Conservation (phyloP, 2,797 vertebrate genomes). For the Coilia nasus region DNA sequence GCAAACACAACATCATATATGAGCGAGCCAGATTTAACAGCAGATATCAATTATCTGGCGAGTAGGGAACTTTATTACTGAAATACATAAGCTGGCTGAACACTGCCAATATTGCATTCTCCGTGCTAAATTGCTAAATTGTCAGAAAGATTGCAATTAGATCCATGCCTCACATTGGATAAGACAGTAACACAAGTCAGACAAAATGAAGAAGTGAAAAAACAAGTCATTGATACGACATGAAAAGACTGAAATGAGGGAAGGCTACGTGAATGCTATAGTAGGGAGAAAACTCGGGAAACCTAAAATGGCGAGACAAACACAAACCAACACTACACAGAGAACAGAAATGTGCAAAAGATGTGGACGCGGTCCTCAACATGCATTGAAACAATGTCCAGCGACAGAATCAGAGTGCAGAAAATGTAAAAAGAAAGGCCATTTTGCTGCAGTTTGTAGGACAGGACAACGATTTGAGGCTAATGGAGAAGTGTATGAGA, state of each 20-base stretch:
- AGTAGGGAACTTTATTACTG: background rate
- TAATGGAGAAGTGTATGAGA: background rate
- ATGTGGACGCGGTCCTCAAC: background rate
- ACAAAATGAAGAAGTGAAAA: conserved; percentile 30
- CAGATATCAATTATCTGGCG: background rate
- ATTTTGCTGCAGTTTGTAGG: background rate
- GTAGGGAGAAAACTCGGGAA: no score
- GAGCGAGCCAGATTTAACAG: background rate
- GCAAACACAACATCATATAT: background rate
- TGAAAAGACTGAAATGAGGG: no score
- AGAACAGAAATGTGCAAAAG: background rate
- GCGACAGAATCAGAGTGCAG: no score
- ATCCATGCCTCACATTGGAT: no score
- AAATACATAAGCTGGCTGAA: background rate
- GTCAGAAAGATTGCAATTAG: no score
- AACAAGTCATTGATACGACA: conserved; percentile 2
- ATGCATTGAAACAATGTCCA: conserved; percentile 25
- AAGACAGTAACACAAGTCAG: conserved; percentile 12
- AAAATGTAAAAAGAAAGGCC: conserved; percentile 9
- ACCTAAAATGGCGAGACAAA: no score
- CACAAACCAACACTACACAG: no score
- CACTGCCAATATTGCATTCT: background rate
- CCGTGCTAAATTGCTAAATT: no score
- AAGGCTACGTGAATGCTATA: no score
- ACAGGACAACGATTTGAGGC: background rate